Evolutionary conservation across 2,888 invertebrate genomes (phyloP), one percentile per base, ranked within the genome.

Genomic region (Campopleginae sp.): DNA sequence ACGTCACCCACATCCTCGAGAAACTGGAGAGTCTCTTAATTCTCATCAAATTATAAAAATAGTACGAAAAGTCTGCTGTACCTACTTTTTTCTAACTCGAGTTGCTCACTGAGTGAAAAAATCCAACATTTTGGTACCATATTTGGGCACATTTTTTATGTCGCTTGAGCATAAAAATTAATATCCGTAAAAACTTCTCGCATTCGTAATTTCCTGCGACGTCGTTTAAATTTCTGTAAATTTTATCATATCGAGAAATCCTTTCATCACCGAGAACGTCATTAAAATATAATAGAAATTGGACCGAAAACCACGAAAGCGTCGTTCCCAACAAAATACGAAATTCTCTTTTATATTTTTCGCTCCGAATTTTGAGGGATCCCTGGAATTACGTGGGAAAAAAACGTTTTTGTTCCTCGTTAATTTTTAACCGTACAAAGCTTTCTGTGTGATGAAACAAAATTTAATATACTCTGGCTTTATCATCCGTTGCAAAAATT

Each of bases 1-100:
- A 38, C 38, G 38, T 51, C 65, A 65, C 65, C 65, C 51, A 76
- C 14, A 65, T 65, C 8, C 65, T 65, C 63, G 27, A 27, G 31
- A 38, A 19, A 42, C 23, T 14, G 17, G 10, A 27, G 44, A 31
- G 54, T 6, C 27, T 17, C 51, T 42, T n/a, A n/a, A n/a, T n/a
- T 46, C 46, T 42, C 14, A 27, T 44, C 23, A 54, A 51, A 77
- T 65, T 78, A 78, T 58, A 44, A 78, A 44, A 78, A 58, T 54
- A 68, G 78, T 68, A 54, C 23, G 27, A 1, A 0, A 68, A 42
- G 54, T 31, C 27, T 27, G 54, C 31, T 77, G 10, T 61, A 31
- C 33, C 4, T 4, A 33, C 6, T 33, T 38, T 38, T 17, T 19
- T 42, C 27, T 38, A 0, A n/a, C 51, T 44, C n/a, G n/a, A 27